Percentiles rank a stretch among this genome's conserved stretches.
Conservation (phyloP, 2,797 vertebrate species). For the Buceros bicornis region DNA sequence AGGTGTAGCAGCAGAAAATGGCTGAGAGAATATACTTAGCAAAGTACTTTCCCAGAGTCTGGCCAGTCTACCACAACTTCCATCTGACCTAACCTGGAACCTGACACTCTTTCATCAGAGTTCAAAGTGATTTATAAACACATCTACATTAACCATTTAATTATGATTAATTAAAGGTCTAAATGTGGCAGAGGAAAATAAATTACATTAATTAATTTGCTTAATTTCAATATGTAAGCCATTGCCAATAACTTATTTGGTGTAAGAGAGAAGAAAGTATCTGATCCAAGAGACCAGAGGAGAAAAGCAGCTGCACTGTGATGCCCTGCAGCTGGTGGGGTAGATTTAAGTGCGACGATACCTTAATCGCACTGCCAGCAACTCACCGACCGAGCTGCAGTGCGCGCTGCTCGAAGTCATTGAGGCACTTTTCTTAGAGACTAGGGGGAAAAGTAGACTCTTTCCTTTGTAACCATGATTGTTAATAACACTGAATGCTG, state of each 20-base stretch:
- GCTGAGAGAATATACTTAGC: not conserved
- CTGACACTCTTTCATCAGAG: not conserved
- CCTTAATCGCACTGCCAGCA: not conserved
- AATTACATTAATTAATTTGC: conserved; percentile 6
- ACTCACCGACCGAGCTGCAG: not conserved
- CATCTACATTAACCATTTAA: not conserved
- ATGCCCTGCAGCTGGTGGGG: not conserved
- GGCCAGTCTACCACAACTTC: not conserved
- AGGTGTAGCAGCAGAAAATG: not conserved
- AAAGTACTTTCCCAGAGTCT: not conserved
- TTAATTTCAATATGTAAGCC: not conserved
- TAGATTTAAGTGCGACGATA: not conserved
- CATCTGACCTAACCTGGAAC: not conserved
- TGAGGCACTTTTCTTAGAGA: not conserved
- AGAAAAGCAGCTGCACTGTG: not conserved
- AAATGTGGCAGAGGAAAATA: not conserved
- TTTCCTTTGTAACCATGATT: not conserved
- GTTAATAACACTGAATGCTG: not conserved
- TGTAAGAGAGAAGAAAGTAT: not conserved
- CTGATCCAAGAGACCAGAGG: not conserved
- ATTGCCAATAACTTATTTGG: not conserved
- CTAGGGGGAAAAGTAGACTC: not conserved
- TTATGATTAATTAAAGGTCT: not conserved
- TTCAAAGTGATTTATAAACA: not conserved
- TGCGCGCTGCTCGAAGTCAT: not conserved